Evolutionary conservation across 2,797 vertebrate genomes (phyloP).

Genomic region (Muraenolepis orangiensis): DNA sequence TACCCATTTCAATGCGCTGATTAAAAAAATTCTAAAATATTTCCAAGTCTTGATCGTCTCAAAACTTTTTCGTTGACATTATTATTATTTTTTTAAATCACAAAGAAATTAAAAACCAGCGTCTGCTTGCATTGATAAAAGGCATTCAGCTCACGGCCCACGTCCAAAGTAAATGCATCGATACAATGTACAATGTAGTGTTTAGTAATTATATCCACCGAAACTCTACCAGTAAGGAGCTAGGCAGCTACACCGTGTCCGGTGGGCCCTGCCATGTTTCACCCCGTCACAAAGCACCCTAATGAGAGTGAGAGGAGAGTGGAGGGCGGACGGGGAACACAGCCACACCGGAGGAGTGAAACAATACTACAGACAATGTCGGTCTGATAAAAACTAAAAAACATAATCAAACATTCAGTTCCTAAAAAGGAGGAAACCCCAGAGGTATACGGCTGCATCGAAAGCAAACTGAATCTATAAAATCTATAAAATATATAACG

Average conservation of each 20-base stretch:
- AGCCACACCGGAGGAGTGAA: slow-evolving; percentile 36
- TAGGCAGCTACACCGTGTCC: slow-evolving; percentile 29
- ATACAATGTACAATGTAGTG: slow-evolving; percentile 28
- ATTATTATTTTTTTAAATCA: neutral
- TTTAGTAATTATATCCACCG: too few species aligned
- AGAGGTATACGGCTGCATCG: slow-evolving; percentile 27
- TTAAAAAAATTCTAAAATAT: too few species aligned
- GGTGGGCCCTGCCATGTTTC: slow-evolving; percentile 19
- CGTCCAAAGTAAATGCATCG: neutral
- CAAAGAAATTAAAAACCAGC: neutral
- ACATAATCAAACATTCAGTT: slow-evolving; percentile 15
- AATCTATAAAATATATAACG: too few species aligned
- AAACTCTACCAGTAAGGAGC: slow-evolving; percentile 14
- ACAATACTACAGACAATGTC: slow-evolving; percentile 23
- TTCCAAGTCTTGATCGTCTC: neutral
- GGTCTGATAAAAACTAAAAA: slow-evolving; percentile 19
- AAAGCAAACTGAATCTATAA: neutral
- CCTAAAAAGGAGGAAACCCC: neutral
- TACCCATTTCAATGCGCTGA: neutral
- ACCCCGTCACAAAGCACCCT: slow-evolving; percentile 25
- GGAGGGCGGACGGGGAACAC: slow-evolving; percentile 21
- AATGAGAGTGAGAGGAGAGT: slow-evolving; percentile 20
- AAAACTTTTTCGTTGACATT: neutral
- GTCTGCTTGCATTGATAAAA: neutral
- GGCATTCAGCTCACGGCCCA: neutral